A percentile compares a stretch with the other conserved stretches of the same genome.
phyloP scores from a whole-genome alignment of 53 echinoderm and acorn worm genomes.

The Apostichopus leukothele region DNA sequence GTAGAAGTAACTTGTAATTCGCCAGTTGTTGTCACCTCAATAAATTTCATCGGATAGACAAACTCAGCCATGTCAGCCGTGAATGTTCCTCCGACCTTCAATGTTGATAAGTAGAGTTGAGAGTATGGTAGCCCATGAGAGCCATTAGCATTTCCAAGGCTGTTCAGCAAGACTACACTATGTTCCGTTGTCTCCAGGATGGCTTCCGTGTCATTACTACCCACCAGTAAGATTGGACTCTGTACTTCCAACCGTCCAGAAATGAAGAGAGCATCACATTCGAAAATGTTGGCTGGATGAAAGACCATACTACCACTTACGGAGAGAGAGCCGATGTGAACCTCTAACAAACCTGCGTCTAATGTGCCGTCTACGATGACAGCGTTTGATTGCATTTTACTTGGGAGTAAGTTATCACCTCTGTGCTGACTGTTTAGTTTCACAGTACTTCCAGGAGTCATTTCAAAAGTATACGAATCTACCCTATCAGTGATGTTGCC shows the following conservation, averaged over 20 bases:
- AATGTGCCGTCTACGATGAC: neutral
- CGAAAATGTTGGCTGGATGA: slow-evolving; percentile 18
- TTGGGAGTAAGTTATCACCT: neutral
- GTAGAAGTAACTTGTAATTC: neutral
- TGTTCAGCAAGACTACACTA: slow-evolving; percentile 60
- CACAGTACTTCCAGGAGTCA: neutral
- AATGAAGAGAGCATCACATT: neutral
- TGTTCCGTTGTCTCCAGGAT: slow-evolving; percentile 28
- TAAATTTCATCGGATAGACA: neutral
- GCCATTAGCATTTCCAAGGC: slow-evolving; percentile 46
- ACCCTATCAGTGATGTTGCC: neutral
- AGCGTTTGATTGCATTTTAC: neutral
- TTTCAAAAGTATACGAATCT: neutral
- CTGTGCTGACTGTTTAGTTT: neutral
- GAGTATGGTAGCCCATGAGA: slow-evolving; percentile 44
- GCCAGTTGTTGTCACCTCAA: neutral
- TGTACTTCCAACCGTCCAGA: neutral
- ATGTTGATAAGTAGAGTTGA: slow-evolving; percentile 36
- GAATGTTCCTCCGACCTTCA: slow-evolving; percentile 56
- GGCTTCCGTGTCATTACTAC: neutral
- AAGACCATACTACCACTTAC: slow-evolving; percentile 14
- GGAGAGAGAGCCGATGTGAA: slow-evolving; percentile 22
- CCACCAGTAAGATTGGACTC: slow-evolving; percentile 30
- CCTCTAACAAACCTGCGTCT: neutral
- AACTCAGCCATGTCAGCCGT: neutral